These are phyloP conservation scores for Torymus auratus DNA, from an alignment of 2,888 invertebrate genomes.

Conservation along the genomic window DNA sequence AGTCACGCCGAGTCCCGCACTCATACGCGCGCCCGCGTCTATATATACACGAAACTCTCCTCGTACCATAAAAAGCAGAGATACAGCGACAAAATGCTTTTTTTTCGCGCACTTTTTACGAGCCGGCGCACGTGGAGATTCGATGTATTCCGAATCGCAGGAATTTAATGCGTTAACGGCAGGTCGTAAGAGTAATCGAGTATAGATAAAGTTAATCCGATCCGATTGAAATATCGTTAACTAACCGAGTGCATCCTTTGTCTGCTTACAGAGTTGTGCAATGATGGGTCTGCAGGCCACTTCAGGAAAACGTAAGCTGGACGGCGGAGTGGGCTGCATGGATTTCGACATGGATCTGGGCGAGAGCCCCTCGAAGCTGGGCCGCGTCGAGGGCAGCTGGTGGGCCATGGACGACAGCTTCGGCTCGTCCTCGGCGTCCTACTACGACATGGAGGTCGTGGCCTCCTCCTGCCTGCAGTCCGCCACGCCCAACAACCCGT, in stretches of 20 bases:
- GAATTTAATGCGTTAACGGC: too few species aligned
- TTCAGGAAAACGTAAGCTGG: slow-evolving; percentile 84
- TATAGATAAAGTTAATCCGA: too few species aligned
- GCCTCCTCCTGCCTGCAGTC: slow-evolving; percentile 71
- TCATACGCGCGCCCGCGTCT: neutral
- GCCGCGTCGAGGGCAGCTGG: slow-evolving; percentile 76
- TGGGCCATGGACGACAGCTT: slow-evolving; percentile 75
- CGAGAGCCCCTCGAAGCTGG: slow-evolving; percentile 80
- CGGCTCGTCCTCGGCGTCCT: slow-evolving; percentile 66
- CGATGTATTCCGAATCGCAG: too few species aligned
- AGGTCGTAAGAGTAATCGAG: too few species aligned
- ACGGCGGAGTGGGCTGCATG: slow-evolving; percentile 78
- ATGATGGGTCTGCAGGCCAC: slow-evolving; percentile 87
- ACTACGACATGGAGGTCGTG: slow-evolving; percentile 72
- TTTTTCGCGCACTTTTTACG: too few species aligned
- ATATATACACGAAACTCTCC: neutral
- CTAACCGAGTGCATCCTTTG: neutral
- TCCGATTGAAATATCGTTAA: too few species aligned
- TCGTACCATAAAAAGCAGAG: too few species aligned
- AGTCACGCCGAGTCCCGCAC: slow-evolving; percentile 65
- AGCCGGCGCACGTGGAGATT: too few species aligned
- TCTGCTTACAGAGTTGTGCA: slow-evolving; percentile 80
- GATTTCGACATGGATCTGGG: slow-evolving; percentile 78
- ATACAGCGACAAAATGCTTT: too few species aligned
- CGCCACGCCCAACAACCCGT: slow-evolving; percentile 61